Evolutionary conservation across 2,797 vertebrate genomes (phyloP), one percentile per base, ranked within the genome.

Genomic region (Parauchenoglanis punctatus): DNA sequence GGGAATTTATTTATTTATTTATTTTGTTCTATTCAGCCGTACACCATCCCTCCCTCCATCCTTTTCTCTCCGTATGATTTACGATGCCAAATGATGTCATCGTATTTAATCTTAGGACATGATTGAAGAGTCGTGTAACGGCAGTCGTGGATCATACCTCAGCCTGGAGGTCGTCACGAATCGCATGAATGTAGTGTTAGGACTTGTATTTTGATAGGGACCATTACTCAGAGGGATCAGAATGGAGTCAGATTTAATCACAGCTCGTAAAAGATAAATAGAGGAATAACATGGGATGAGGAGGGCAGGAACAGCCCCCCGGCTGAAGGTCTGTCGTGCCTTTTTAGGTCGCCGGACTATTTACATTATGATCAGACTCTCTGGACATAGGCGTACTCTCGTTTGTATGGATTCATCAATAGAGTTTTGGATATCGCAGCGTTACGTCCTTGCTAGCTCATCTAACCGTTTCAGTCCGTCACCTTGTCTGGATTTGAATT

Each of bases 271-370:
- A 81, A 81, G 58, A 46, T 7, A n/a, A 63, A 85, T 81, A 72
- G 54, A 86, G 76, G 52, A 35, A 61, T 76, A 61, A 46, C 12
- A 18, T 3, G 0, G 2, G 72, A 87, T n/a, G 46, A 54, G 31
- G 28, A 72, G 68, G 4, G 56, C 15, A 67, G 15, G 8, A 28
- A 31, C 4, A 3, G 8, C 17, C 40, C 78, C 52, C 65, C 23
- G 31, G 63, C 78, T 87, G 77, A 76, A 82, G 84, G 84, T 70
- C 61, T 77, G 77, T 44, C 35, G 0, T 75, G 73, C 65, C 28
- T 87, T 87, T 87, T 72, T 86, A 70, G 78, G 83, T 85, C 88
- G 78, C 52, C 25, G 35, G 84, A 73, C 63, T 72, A 40, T 84
- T 84, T 67, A 25, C 67, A 76, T 84, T 81, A 77, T 25, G 23